A percentile compares a stretch with the other conserved stretches of the same genome.
These are phyloP conservation scores for Chaetura pelagica DNA, from an alignment of 2,113 vertebrate species.

Conservation along the genomic window DNA sequence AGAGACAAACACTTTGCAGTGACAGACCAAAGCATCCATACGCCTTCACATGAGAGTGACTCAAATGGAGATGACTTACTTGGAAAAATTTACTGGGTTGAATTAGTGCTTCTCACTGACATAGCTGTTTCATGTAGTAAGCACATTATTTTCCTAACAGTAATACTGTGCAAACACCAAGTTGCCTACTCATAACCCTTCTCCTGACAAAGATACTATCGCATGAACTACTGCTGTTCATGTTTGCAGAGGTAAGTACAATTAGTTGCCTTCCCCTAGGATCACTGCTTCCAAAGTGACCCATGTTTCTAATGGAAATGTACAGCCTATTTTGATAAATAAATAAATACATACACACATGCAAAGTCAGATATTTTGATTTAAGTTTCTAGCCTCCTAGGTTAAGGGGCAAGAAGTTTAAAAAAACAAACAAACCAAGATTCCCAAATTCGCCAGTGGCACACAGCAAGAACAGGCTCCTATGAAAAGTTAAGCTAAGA, in stretches of 20 bases:
- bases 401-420: not conserved
- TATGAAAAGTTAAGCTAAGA: not conserved
- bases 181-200: not conserved
- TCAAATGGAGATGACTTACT: not conserved
- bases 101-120: not conserved
- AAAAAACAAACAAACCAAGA: not conserved
- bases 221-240: not conserved
- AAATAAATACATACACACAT: not conserved
- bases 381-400: not conserved
- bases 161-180: not conserved
- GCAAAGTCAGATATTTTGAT: not conserved
- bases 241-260: not conserved
- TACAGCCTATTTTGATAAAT: not conserved
- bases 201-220: not conserved
- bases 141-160: not conserved
- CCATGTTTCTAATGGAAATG: not conserved
- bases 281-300: not conserved
- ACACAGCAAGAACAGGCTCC: not conserved
- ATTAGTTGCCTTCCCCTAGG: not conserved
- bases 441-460: not conserved
- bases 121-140: not conserved
- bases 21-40: not conserved
- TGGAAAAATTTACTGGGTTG: conserved; percentile 17
- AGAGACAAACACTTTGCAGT: not conserved
- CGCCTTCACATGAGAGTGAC: not conserved